Evolutionary conservation across 2,113 vertebrate genomes (phyloP).

Genomic region (Anser cygnoides): DNA sequence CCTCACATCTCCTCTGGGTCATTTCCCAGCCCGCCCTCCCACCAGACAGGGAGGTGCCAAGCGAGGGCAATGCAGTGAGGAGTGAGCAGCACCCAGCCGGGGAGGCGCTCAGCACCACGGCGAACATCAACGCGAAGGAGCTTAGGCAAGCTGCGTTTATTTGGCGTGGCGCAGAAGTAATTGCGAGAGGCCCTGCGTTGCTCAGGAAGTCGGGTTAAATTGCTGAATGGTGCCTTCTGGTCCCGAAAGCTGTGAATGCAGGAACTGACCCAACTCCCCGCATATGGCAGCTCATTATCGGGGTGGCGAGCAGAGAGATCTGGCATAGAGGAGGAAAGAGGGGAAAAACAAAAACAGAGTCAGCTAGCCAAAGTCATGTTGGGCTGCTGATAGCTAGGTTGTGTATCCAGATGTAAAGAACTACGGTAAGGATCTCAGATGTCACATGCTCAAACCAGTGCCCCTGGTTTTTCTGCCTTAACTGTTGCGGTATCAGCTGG

Average conservation of each 20-base stretch:
- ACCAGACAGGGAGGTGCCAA: rapidly evolving
- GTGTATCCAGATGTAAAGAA: neutral
- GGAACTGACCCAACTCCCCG: neutral
- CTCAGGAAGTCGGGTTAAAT: neutral
- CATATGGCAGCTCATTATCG: neutral
- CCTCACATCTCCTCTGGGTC: neutral
- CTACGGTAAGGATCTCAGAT: rapidly evolving
- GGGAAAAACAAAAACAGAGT: neutral
- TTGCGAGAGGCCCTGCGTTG: neutral
- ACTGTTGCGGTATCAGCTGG: neutral
- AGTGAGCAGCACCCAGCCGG: neutral
- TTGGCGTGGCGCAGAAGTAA: neutral
- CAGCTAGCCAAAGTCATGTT: neutral
- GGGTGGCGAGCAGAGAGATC: neutral
- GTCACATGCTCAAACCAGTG: rapidly evolving
- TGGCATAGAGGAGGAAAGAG: neutral
- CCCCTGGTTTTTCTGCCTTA: neutral
- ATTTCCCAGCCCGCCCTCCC: neutral
- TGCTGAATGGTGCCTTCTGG: neutral
- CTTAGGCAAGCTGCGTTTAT: neutral
- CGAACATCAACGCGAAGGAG: neutral
- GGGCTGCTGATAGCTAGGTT: neutral
- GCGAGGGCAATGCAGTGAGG: neutral
- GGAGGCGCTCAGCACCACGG: neutral
- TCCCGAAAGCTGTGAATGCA: neutral